Percentiles rank a stretch among this genome's conserved stretches.
Evolutionary conservation across 2,888 invertebrate genomes (phyloP).

Genomic region (Belgica antarctica): DNA sequence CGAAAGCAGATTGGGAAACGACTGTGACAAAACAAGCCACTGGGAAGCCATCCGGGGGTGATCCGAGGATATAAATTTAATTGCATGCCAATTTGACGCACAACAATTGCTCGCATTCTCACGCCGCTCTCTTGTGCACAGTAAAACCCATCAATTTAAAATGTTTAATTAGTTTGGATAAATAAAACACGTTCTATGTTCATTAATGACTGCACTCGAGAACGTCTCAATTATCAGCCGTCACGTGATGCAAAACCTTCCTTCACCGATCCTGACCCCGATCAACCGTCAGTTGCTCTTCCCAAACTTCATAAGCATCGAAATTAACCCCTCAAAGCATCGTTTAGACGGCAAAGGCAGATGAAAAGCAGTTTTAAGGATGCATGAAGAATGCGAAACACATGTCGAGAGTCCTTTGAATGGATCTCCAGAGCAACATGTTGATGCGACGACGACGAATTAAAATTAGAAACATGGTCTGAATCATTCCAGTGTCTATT

Average conservation of each 20-base stretch:
- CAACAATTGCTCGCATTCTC: conserved; percentile 36
- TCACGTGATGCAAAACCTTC: not conserved
- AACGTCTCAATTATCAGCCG: not conserved
- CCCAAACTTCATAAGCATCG: not conserved
- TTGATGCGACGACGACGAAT: no score
- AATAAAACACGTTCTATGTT: no score
- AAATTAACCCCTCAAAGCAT: conserved; percentile 22
- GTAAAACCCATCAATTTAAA: conserved; percentile 37
- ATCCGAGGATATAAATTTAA: no score
- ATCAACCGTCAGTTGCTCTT: conserved; percentile 32
- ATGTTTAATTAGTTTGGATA: not conserved
- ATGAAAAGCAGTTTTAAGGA: conserved; percentile 42
- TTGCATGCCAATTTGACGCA: no score
- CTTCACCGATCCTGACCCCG: conserved; percentile 18
- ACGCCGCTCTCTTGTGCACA: conserved; percentile 24
- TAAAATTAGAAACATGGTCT: no score
- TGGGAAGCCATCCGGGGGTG: not conserved
- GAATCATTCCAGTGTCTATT: no score
- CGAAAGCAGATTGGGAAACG: no score
- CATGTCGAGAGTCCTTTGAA: conserved; percentile 21
- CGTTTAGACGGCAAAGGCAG: conserved; percentile 28
- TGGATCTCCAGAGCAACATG: not conserved
- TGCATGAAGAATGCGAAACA: conserved; percentile 43
- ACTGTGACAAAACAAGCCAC: not conserved
- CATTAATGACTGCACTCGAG: not conserved